phyloP scores from a whole-genome alignment of 2,797 vertebrate genomes.

The Macroramphosus scolopax region DNA sequence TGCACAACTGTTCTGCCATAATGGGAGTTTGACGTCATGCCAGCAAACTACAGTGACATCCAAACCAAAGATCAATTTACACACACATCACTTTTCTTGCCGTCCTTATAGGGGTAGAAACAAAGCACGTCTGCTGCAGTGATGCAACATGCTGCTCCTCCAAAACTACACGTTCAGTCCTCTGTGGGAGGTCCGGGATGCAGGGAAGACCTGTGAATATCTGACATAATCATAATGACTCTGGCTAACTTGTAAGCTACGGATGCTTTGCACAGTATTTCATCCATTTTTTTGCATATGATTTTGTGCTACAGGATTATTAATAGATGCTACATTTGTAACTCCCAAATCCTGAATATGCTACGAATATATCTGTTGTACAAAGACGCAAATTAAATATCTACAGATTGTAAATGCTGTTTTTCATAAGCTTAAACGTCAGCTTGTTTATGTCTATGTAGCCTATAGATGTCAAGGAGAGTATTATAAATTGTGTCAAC shows the following conservation, averaged over 20 bases:
- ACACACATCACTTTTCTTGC: slow-evolving; percentile 13
- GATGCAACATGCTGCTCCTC: too few species aligned
- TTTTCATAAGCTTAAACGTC: slow-evolving; percentile 3
- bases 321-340: slow-evolving; percentile 10
- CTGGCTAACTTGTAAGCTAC: slow-evolving; percentile 36
- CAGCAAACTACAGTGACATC: slow-evolving; percentile 14
- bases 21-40: slow-evolving; percentile 18
- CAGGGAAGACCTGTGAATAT: slow-evolving; percentile 8
- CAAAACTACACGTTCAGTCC: too few species aligned
- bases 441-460: too few species aligned
- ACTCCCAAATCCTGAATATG: background rate
- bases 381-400: too few species aligned
- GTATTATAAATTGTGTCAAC: too few species aligned
- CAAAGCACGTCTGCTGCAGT: background rate
- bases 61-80: slow-evolving; percentile 7
- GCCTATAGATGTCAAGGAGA: too few species aligned
- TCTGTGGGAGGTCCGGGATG: slow-evolving; percentile 10
- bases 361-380: slow-evolving; percentile 15
- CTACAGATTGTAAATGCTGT: slow-evolving; percentile 2
- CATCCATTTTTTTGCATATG: slow-evolving; percentile 51
- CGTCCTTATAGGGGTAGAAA: background rate
- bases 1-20: slow-evolving; percentile 24
- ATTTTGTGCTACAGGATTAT: slow-evolving; percentile 48
- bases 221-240: slow-evolving; percentile 25
- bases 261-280: slow-evolving; percentile 36